phyloP scores from a whole-genome alignment of 1,140 invertebrate species.

The Holotrichia oblita region DNA sequence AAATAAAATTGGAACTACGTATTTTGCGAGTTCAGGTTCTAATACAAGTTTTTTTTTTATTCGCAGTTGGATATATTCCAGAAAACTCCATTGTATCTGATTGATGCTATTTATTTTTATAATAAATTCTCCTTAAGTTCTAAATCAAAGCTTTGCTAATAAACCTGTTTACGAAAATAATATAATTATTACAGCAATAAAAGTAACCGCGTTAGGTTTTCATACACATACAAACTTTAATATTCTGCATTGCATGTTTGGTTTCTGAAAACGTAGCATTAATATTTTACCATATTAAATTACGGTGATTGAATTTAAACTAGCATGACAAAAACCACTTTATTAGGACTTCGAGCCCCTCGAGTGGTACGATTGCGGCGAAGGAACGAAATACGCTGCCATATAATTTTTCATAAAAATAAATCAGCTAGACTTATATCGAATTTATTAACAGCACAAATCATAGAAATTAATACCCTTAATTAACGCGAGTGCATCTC shows the following conservation, averaged over 20 bases:
- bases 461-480: constrained; percentile 8
- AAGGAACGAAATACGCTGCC: background rate
- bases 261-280: background rate
- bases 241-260: background rate
- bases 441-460: constrained; percentile 21
- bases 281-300: constrained; percentile 14
- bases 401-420: constrained; percentile 22
- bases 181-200: background rate
- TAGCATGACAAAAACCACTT: constrained; percentile 20
- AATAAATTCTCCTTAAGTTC: no score
- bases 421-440: constrained; percentile 2
- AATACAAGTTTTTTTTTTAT: no score
- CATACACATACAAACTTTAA: background rate
- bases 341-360: constrained; percentile 10
- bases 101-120: no score
- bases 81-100: no score
- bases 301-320: constrained; percentile 13
- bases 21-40: no score
- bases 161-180: no score
- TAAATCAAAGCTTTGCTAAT: no score
- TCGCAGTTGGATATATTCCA: no score
- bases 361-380: background rate
- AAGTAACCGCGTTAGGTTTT: background rate
- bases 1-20: no score
- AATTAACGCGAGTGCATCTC: background rate